Evolutionary conservation across 2,888 invertebrate species (phyloP).

Genomic region (Tachina lurida): DNA sequence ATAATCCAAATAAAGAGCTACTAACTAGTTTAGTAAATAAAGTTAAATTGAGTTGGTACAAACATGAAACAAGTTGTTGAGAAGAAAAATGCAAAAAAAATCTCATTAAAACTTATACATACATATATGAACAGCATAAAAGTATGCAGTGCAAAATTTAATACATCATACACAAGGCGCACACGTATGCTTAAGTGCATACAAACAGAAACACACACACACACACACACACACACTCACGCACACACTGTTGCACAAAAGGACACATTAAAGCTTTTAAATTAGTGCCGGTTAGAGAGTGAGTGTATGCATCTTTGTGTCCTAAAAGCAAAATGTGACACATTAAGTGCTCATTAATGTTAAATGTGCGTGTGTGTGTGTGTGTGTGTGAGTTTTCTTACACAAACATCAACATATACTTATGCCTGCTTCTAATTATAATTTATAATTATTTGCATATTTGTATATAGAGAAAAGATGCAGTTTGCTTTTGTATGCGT

Average conservation of each 20-base stretch:
- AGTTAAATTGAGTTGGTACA: constrained; percentile 63
- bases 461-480: constrained; percentile 2
- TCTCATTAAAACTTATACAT: constrained; percentile 1
- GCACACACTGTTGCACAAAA: background rate
- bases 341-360: constrained; percentile 64
- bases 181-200: background rate
- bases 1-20: constrained; percentile 60
- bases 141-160: constrained; percentile 42
- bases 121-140: constrained; percentile 9
- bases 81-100: background rate
- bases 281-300: background rate
- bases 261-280: constrained; percentile 33
- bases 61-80: constrained; percentile 19
- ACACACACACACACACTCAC: background rate
- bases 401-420: background rate
- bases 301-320: constrained; percentile 3
- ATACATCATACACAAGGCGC: background rate
- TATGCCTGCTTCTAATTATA: constrained; percentile 13
- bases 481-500: constrained; percentile 12
- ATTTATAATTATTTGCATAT: constrained; percentile 25
- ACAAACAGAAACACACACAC: background rate
- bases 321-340: constrained; percentile 52
- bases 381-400: constrained; percentile 6
- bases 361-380: constrained; percentile 9
- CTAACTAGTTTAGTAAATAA: constrained; percentile 57